Evolutionary conservation across 1,140 invertebrate species (phyloP), one percentile per base, ranked within the genome.

Genomic region (Schlechtendalia chinensis): DNA sequence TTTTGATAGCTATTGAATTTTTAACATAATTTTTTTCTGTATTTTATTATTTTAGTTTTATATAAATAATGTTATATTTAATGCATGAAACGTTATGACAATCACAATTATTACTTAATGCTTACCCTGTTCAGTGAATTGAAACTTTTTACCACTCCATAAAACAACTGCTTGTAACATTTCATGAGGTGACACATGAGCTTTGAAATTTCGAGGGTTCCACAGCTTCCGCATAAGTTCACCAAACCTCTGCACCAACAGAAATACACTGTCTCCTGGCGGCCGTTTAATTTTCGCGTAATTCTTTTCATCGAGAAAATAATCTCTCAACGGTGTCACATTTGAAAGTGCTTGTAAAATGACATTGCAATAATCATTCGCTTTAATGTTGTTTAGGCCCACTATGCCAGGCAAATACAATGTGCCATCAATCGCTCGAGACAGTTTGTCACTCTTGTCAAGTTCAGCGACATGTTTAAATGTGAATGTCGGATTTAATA

Each of bases 311-410:
- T 93, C 88, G 14, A 99, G 86, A 85, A 99, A 99, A 85, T 96
- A 99, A 85, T 99, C 93, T 74, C 98, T 88, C 47, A 99, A 86
- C 1, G 97, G 97, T 39, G 92, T 90, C 1, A 99, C 97, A 88
- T 99, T 96, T 0, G 95, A 96, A 22, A 99, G 87, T 65, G 95
- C 94, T 93, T 98, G 84, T 10, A 84, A 88, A 82, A 99, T 93
- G 79, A 99, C 98, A 89, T 99, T 99, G 84, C 97, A 99, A 85
- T 99, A 99, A 87, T 99, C 98, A 89, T 98, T 98, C 3, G 95
- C 95, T 87, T 99, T 99, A 82, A 99, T 99, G 86, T 99, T 99
- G 85, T 99, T 99, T 27, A 99, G 88, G 3, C 98, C 98, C 45
- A 96, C 93, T 85, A 98, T 96, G 54, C 96, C 98, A 29, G 98